Evolutionary conservation across 37 sponge, comb jelly and placozoan species (phyloP), one percentile per base, ranked within the genome.

Genomic region (Chondrosia reniformis): DNA sequence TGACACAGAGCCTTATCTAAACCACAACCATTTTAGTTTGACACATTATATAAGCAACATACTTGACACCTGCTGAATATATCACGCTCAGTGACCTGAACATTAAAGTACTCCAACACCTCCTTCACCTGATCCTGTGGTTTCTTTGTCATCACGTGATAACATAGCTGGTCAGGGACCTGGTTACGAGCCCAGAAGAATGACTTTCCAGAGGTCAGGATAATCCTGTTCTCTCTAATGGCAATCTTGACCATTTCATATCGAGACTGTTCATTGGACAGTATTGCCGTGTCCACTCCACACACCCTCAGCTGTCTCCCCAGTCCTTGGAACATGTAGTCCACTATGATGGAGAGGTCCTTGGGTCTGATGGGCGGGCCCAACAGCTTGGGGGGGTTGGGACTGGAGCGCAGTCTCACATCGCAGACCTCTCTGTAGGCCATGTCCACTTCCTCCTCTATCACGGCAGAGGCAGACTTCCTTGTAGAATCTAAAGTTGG

Each of bases 11-110:
- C 12, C 54, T 17, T 12, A 17, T 17, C 12, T 17, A 49, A 49
- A 17, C 12, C 54, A 49, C 15, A 49, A 17, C 12, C 15, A 49
- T 17, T 49, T 17, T 49, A 49, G 15, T 17, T 17, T 17, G 17
- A 17, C 54, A 19, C 17, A 17, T 17, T 62, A 49, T 49, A 49
- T 49, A 49, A 49, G 15, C 8, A 25, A 45, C 76, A 15, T 25
- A 76, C 76, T 56, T 76, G 76, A 25, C 76, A 76, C 37, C 76
- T 52, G 57, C 76, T 76, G 36, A 76, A 45, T 27, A 76, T 76
- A 46, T 76, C 76, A 10, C 52, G 21, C 13, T 46, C 76, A 4
- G 76, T 76, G 1, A 76, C 55, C 27, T 38, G 25, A 15, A 76
- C 76, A 8, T 76, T 49, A 39, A 27, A 76, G 24, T 76, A 55